phyloP scores from a whole-genome alignment of 2,888 invertebrate species.

The Volucella zonaria region DNA sequence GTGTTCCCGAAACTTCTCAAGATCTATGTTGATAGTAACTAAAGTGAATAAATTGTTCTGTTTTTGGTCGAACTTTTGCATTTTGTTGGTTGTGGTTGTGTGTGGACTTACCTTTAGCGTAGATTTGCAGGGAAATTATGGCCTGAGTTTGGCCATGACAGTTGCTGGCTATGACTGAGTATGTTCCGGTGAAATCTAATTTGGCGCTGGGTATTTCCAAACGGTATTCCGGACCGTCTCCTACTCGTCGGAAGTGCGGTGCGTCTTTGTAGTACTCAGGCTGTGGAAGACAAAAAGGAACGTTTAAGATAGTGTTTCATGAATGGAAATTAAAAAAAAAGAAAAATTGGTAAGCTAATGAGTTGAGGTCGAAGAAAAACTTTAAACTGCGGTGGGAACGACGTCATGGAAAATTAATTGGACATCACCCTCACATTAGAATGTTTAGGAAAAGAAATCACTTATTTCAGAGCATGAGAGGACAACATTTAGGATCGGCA shows the following conservation, averaged over 20 bases:
- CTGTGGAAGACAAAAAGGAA: constrained; percentile 82
- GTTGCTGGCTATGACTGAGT: constrained; percentile 92
- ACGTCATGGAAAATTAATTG: too few relatives aligned
- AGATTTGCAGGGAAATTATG: constrained; percentile 93
- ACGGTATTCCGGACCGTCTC: constrained; percentile 90
- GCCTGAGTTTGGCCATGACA: constrained; percentile 93
- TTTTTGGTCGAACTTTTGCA: constrained; percentile 4
- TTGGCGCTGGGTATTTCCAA: constrained; percentile 94
- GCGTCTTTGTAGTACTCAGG: constrained; percentile 94
- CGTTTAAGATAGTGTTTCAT: neutral
- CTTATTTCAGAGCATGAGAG: too few relatives aligned
- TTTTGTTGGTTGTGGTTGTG: neutral
- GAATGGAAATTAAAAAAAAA: neutral
- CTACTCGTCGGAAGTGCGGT: constrained; percentile 89
- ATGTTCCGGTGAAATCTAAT: constrained; percentile 93
- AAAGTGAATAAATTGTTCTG: constrained; percentile 34
- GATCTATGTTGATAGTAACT: constrained; percentile 76
- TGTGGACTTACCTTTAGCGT: constrained; percentile 87
- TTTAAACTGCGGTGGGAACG: too few relatives aligned
- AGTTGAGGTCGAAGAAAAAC: too few relatives aligned
- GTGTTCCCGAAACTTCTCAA: constrained; percentile 80
- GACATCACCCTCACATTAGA: too few relatives aligned
- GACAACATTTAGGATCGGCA: too few relatives aligned
- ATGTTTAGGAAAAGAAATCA: too few relatives aligned
- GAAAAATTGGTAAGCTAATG: too few relatives aligned